These are phyloP conservation scores for Scolopax mira DNA, from an alignment of 2,113 vertebrate genomes.

Conservation along the genomic window DNA sequence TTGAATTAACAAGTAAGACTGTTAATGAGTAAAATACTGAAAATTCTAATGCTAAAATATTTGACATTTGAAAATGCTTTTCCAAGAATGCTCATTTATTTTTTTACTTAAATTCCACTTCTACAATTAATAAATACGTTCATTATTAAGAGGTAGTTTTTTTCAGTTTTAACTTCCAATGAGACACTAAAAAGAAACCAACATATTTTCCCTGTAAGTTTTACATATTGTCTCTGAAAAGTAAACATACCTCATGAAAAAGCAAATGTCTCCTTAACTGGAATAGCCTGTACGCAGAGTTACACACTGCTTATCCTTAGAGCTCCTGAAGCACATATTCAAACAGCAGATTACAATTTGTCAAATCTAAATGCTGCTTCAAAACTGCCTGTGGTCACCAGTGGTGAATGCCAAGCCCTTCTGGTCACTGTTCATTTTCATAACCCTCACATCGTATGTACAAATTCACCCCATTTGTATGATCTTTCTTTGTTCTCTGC, in stretches of 20 bases:
- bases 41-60: not conserved
- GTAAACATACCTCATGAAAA: not conserved
- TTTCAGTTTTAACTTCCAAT: not conserved
- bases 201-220: not conserved
- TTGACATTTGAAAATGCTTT: not conserved
- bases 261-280: not conserved
- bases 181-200: not conserved
- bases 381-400: not conserved
- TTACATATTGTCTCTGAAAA: not conserved
- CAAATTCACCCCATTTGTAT: not conserved
- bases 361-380: not conserved
- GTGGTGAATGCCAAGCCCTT: not conserved
- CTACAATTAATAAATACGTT: not conserved
- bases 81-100: not conserved
- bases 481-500: not conserved
- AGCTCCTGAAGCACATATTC: not conserved
- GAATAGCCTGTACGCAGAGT: not conserved
- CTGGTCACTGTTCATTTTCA: not conserved
- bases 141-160: not conserved
- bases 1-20: not conserved
- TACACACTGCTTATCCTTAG: not conserved
- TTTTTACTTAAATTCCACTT: not conserved
- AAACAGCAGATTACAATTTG: not conserved
- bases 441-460: not conserved
- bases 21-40: not conserved